Percentiles rank a stretch among this genome's conserved stretches.
Conservation (phyloP, 2,888 invertebrate species). For the Osmoderma eremita region DNA sequence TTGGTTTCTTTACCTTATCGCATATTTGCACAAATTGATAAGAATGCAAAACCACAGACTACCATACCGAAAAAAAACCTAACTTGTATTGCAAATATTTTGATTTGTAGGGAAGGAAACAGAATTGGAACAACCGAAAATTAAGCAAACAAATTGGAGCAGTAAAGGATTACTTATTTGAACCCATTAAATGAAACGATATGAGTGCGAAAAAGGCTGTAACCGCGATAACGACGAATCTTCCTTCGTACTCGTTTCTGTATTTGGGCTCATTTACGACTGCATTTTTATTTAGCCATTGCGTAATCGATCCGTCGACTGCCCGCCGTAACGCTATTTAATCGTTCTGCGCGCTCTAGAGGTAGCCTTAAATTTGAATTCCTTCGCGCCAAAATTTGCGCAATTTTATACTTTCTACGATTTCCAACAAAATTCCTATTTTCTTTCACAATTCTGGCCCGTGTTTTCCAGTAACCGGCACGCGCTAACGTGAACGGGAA, state of each 20-base stretch:
- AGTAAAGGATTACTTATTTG: constrained; percentile 14
- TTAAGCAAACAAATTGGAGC: constrained; percentile 16
- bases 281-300: background rate
- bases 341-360: background rate
- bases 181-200: constrained; percentile 16
- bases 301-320: constrained; percentile 6
- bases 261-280: background rate
- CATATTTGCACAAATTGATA: too few relatives aligned
- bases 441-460: constrained; percentile 11
- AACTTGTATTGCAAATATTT: too few relatives aligned
- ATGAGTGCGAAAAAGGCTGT: constrained; percentile 18
- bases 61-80: too few relatives aligned
- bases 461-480: constrained; percentile 6
- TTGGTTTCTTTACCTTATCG: too few relatives aligned
- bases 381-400: constrained; percentile 39
- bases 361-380: constrained; percentile 27
- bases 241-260: background rate
- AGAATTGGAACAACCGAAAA: too few relatives aligned
- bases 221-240: background rate
- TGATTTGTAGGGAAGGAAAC: too few relatives aligned
- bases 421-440: constrained; percentile 29
- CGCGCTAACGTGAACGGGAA: background rate
- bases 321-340: constrained; percentile 1
- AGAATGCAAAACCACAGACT: too few relatives aligned
- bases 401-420: constrained; percentile 24